Evolutionary conservation across 1,140 invertebrate genomes (phyloP).

Genomic region (Drosophila leontia): DNA sequence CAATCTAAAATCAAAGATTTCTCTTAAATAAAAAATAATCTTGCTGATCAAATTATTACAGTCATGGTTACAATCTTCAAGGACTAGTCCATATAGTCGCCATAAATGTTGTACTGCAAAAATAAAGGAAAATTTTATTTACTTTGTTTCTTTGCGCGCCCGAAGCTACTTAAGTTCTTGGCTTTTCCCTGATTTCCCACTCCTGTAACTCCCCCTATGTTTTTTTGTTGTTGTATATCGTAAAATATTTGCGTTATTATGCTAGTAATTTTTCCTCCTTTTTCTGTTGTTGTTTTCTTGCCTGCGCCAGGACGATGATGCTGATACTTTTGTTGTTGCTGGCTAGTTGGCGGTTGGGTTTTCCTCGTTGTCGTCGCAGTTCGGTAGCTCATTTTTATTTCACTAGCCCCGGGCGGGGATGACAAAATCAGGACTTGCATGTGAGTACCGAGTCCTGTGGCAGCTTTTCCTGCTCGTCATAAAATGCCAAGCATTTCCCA

Average conservation of each 20-base stretch:
- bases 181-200: constrained; percentile 60
- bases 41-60: not conserved
- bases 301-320: constrained; percentile 5
- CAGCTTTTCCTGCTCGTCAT: constrained; percentile 48
- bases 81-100: not conserved
- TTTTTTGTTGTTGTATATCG: constrained; percentile 53
- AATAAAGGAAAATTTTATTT: constrained; percentile 79
- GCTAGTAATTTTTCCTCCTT: constrained; percentile 75
- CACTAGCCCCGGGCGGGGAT: constrained; percentile 53
- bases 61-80: constrained; percentile 2
- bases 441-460: constrained; percentile 27
- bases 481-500: constrained; percentile 70
- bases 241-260: constrained; percentile 84
- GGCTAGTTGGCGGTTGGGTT: constrained; percentile 45
- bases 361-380: constrained; percentile 45
- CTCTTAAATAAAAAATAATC: not conserved
- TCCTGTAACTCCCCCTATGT: constrained; percentile 5
- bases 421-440: constrained; percentile 70
- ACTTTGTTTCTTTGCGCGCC: constrained; percentile 72
- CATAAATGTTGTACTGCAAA: constrained; percentile 28
- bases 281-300: constrained; percentile 16
- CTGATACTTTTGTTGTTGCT: constrained; percentile 14
- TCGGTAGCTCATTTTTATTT: constrained; percentile 80
- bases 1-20: too few species aligned
- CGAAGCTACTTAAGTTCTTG: constrained; percentile 79